Conservation (phyloP, 2,113 vertebrate genomes). For the Murina feae region DNA sequence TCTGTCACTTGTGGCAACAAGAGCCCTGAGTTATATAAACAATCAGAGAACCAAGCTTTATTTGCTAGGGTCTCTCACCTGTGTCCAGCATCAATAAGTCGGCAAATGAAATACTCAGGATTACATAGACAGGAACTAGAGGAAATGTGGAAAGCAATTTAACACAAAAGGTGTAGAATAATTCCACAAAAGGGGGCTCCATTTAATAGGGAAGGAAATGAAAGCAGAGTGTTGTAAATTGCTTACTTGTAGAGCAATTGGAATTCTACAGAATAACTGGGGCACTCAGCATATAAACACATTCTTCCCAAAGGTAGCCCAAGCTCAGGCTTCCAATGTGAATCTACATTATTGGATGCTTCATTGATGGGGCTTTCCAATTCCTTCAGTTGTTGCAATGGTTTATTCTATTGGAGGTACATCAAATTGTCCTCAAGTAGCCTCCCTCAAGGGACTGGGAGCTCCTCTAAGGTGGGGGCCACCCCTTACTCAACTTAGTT, state of each 20-base stretch:
- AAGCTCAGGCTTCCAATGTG: slow-evolving; percentile 19
- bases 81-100: slow-evolving; percentile 45
- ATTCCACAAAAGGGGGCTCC: background rate
- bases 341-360: slow-evolving; percentile 9
- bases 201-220: background rate
- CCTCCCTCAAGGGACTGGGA: background rate
- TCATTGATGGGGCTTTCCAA: background rate
- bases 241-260: background rate
- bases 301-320: background rate
- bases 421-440: background rate
- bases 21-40: slow-evolving; percentile 55
- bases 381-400: background rate
- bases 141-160: slow-evolving; percentile 52
- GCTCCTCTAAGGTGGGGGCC: background rate
- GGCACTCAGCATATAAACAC: background rate
- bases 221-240: background rate
- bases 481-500: rapidly evolving
- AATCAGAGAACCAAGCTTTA: slow-evolving; percentile 36
- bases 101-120: slow-evolving; percentile 43
- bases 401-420: background rate
- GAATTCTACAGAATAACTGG: background rate
- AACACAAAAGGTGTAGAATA: background rate
- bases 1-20: slow-evolving; percentile 65
- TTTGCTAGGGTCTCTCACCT: slow-evolving; percentile 61
- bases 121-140: slow-evolving; percentile 11